Base-by-base conservation (phyloP, 2,113 vertebrate genomes). In the Neogale vison region DNA sequence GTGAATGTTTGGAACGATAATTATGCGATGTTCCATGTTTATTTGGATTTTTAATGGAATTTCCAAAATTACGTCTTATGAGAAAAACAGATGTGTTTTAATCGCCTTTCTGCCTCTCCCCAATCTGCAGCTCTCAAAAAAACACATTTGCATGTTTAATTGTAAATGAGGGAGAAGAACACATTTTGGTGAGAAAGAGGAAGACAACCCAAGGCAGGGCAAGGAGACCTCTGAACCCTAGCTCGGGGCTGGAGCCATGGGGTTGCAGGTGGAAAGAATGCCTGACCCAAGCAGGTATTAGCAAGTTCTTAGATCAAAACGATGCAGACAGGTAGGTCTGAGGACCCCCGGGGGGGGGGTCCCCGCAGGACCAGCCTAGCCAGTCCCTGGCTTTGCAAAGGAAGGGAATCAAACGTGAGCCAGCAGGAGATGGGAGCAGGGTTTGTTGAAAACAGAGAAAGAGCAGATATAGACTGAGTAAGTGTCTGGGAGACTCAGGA, bases 41-140 rank as follows among this genome's bases (percentile, higher is more conserved):
- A 80, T 94, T 95, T 86, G 52, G 45, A 52, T 76, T 86, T 92
- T 86, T 89, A 85, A 69, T 81, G 63, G 74, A 50, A 76, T 59
- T 85, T 90, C 57, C 34, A 86, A 89, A 81, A n/a, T 47, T 17
- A 63, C 10, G 50, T 95, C 21, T 72, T 72, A n/a, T 0, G 34
- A 81, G 85, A 55, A 57, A 63, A 89, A 45, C 71, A 85, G 93
- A 81, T 81, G 87, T 24, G 34, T 42, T 34, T 93, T 52, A 8
- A 74, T 92, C 42, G 69, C 65, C 50, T 93, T 36, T 20, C 59
- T 81, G 20, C 26, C 55, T 31, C 82, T 88, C 74, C 29, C 15
- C 6, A 45, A 29, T 45, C 26, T 20, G 4, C 1, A 12, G 71
- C 71, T 92, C 71, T 81, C 79, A 61, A 15, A 36, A 36, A 83